Evolutionary conservation across 2,113 vertebrate species (phyloP), one percentile per base, ranked within the genome.

Genomic region (Salvelinus alpinus): DNA sequence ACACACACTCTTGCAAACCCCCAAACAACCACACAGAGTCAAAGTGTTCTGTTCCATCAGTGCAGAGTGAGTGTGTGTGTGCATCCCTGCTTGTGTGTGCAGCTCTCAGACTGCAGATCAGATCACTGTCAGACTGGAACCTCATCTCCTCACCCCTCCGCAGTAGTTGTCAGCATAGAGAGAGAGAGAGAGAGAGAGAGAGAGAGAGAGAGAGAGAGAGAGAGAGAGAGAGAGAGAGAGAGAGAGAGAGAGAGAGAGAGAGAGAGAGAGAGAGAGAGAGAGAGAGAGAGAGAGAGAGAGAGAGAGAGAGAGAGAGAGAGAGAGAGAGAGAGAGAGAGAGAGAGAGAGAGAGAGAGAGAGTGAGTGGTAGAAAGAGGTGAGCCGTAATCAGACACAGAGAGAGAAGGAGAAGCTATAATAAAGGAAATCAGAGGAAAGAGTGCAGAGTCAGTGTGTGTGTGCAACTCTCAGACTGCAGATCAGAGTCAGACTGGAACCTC

Each of bases 1-100:
- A 71, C 64, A 73, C 67, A 64, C 24, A 80, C 51, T 64, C 72
- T 25, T 64, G 51, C 29, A 70, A 60, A 69, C 72, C 31, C 70
- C 51, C 57, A 70, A 60, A 72, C 8, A 20, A 59, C 29, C 71
- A 47, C 78, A 67, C 71, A 64, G 38, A 44, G 38, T 44, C 38
- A 44, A 44, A 11, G 38, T 44, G 38, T 54, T 14, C 13, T 16
- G 48, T 51, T 13, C 16, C 48, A 54, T 54, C 12, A 54, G 16
- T 54, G 48, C 48, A 25, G 25, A 13, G 25, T 65, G 64, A 29
- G 25, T 29, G 22, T 29, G 24, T 65, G 64, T 65, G 62, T 22
- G n/a, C 24, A n/a, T 27, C 24, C 18, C 16, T 20, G 60, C 6
- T 16, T 65, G 65, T 34, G 65, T 34, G 8, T 48, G 38, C 3